Conservation (phyloP, 2,888 invertebrate species). For the Labia minor region DNA sequence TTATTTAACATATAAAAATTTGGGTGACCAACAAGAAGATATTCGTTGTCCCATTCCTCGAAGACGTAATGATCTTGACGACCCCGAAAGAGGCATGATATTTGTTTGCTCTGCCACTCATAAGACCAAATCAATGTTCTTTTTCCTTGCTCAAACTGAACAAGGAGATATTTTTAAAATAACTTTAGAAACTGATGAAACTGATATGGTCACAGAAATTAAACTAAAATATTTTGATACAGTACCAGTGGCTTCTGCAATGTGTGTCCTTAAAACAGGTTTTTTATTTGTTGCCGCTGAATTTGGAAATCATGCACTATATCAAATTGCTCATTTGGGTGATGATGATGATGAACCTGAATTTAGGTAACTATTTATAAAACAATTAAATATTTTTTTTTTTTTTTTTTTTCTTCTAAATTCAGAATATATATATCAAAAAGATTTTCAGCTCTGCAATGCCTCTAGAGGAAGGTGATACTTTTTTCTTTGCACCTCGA, state of each 20-base stretch:
- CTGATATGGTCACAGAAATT: constrained; percentile 96
- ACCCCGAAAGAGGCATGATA: constrained; percentile 98
- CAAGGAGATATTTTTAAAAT: constrained; percentile 97
- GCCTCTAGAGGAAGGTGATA: constrained; percentile 97
- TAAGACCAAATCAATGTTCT: constrained; percentile 99
- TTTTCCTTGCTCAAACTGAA: constrained; percentile 97
- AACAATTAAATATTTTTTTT: too few relatives aligned
- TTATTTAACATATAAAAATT: constrained; percentile 96
- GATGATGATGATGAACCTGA: constrained; percentile 99
- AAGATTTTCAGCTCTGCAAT: constrained; percentile 75
- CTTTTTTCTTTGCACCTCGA: constrained; percentile 95
- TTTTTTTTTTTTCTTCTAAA: too few relatives aligned
- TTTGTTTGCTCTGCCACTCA: constrained; percentile 99
- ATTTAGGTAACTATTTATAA: constrained; percentile 36
- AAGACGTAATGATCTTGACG: constrained; percentile 93
- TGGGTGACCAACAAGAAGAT: constrained; percentile 98
- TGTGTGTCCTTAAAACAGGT: constrained; percentile 98
- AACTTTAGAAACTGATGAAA: constrained; percentile 90
- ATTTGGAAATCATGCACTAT: constrained; percentile 97
- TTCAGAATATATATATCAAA: neutral
- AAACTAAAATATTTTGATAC: constrained; percentile 99
- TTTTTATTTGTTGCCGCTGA: constrained; percentile 97
- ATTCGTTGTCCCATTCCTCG: constrained; percentile 96
- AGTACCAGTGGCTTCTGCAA: constrained; percentile 88
- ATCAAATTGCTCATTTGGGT: constrained; percentile 98